Evolutionary conservation across 1,140 invertebrate species (phyloP), one percentile per base, ranked within the genome.

Genomic region (Sarcophaga bullata): DNA sequence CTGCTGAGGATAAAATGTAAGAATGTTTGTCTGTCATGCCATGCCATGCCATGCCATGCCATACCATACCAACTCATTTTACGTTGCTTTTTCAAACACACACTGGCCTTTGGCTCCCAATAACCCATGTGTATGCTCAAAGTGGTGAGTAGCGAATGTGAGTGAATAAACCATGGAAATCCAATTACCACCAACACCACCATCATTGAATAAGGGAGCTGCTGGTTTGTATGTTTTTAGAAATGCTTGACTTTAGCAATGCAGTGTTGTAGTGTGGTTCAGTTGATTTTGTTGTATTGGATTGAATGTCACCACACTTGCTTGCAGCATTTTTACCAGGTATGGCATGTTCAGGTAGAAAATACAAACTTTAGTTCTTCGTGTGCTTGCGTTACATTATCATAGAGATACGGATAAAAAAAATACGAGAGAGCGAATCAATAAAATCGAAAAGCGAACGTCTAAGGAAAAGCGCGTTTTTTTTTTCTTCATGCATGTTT

Each of bases 301-400:
- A 73, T 48, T 68, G 81, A 80, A 82, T 82, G 75, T 78, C 81
- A 82, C 81, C 81, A 82, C 81, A 82, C 81, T 82, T 82, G 81
- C 81, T 82, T 48, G 46, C 6, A 82, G 75, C 81, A 80, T 82
- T 82, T 81, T 80, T 76, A 48, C 82, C 82, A 75, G 82, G 78
- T 83, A 83, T 76, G 68, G 82, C 80, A 78, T 81, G 68, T 80
- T 83, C 82, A 81, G 82, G 80, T 78, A 78, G 80, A 81, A 81
- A 62, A 76, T 49, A 72, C 62, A 83, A 81, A 81, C 49, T 81
- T 83, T 73, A 83, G 82, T 83, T 83, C 80, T 83, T 81, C 82
- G 82, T 83, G 82, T 76, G 80, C 72, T 83, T 83, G 73, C 82
- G 82, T 81, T 75, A 80, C 76, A 75, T 80, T 73, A 80, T 82